Conservation (phyloP, 2,888 invertebrate genomes). For the Agrochola circellaris region DNA sequence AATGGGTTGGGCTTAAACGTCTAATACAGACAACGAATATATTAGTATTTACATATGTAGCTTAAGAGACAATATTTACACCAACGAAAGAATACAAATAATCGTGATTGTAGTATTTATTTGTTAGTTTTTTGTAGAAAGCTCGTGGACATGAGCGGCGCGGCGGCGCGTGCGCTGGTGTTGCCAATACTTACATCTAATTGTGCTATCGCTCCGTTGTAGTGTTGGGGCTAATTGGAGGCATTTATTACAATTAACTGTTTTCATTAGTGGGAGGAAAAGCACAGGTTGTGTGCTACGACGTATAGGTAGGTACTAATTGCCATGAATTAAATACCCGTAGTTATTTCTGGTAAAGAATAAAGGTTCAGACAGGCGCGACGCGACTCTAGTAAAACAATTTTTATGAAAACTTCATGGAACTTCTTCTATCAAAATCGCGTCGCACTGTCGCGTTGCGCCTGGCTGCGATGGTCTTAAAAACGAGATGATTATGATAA, state of each 20-base stretch:
- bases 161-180: conserved; percentile 76
- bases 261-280: background rate
- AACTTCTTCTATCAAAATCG: no score
- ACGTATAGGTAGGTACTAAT: no score
- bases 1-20: background rate
- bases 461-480: no score
- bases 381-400: no score
- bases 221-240: conserved; percentile 72
- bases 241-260: background rate
- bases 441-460: no score
- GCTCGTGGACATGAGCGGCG: conserved; percentile 21
- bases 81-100: conserved; percentile 17
- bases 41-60: background rate
- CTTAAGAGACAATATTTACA: background rate
- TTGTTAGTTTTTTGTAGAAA: conserved; percentile 57
- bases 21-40: background rate
- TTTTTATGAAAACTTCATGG: no score
- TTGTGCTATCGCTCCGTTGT: conserved; percentile 79
- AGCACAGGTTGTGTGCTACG: background rate
- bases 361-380: no score
- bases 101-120: conserved; percentile 46
- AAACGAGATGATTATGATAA: background rate
- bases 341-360: no score
- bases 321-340: no score
- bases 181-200: conserved; percentile 79